Evolutionary conservation across 1,140 invertebrate species (phyloP), one percentile per base, ranked within the genome.

Genomic region (Drosophila miranda): DNA sequence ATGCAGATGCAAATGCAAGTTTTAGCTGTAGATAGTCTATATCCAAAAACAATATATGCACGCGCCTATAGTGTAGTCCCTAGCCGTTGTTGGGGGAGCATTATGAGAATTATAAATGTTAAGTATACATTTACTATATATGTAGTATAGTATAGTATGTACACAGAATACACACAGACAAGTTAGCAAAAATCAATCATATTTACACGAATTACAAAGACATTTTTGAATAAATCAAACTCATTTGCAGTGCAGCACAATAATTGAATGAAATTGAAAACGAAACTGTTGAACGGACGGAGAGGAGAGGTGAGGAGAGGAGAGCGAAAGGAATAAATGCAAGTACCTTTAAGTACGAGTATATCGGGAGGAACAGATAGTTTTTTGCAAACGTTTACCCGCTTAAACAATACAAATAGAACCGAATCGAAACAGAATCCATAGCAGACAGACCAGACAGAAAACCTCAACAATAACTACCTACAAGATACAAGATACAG

Each of bases 181-280:
- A 71, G 60, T 66, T 66, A 73, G 70, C 59, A 56, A 73, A 52
- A 57, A 11, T 34, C 68, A 72, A 72, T 51, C 60, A 79, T 84
- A 79, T 77, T 82, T 68, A 83, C 58, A 75, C 52, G n/a, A 82
- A 64, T 48, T 53, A 56, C 59, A 11, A 11, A 34, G 11, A 9
- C 9, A 66, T 64, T 84, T 76, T 79, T 84, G 56, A 79, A 84
- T 84, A 84, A 79, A 70, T 74, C 56, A 67, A 80, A 80, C 63
- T 86, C 68, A 86, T 84, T 84, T 84, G 82, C 82, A 86, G 82
- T 87, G 82, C 82, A 82, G 82, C 83, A 87, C 82, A 87, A 87
- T 86, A 87, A 87, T 78, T 76, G 72, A 80, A 63, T 50, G 30
- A 75, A 70, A 79, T 62, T 48, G 23, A 26, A 45, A 61, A 59